These are phyloP conservation scores for Orcinus orca DNA, from an alignment of 2,113 vertebrate species.

Conservation along the genomic window DNA sequence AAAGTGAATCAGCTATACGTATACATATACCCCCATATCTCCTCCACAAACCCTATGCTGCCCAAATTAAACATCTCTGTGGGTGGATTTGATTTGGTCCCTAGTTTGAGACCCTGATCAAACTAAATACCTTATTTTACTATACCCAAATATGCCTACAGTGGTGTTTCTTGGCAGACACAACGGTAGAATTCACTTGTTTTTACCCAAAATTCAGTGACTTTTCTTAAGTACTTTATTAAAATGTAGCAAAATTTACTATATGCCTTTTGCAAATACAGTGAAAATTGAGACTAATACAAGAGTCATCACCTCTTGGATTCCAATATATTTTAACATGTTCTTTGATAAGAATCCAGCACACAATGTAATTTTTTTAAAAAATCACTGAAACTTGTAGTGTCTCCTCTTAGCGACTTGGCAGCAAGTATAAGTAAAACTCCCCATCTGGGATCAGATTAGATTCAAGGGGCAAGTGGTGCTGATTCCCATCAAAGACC, in stretches of 20 bases:
- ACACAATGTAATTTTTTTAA: neutral
- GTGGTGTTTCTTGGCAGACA: neutral
- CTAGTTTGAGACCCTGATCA: neutral
- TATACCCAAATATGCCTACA: neutral
- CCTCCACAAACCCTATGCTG: neutral
- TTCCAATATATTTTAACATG: neutral
- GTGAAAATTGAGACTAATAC: neutral
- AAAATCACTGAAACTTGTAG: neutral
- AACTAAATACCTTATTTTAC: neutral
- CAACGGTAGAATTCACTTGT: neutral
- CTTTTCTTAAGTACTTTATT: neutral
- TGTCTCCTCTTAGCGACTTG: neutral
- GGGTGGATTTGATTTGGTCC: neutral
- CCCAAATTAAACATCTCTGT: neutral
- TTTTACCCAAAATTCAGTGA: neutral
- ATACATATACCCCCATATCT: too few relatives aligned
- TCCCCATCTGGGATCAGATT: neutral
- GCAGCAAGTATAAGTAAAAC: neutral
- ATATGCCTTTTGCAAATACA: neutral
- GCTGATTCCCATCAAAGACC: neutral
- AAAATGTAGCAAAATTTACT: neutral
- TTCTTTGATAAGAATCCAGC: neutral
- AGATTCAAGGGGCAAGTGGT: neutral
- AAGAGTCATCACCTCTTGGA: neutral
- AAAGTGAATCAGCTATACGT: too few relatives aligned